Evolutionary conservation across 1,140 invertebrate genomes (phyloP).

Genomic region (Cylas formicarius): DNA sequence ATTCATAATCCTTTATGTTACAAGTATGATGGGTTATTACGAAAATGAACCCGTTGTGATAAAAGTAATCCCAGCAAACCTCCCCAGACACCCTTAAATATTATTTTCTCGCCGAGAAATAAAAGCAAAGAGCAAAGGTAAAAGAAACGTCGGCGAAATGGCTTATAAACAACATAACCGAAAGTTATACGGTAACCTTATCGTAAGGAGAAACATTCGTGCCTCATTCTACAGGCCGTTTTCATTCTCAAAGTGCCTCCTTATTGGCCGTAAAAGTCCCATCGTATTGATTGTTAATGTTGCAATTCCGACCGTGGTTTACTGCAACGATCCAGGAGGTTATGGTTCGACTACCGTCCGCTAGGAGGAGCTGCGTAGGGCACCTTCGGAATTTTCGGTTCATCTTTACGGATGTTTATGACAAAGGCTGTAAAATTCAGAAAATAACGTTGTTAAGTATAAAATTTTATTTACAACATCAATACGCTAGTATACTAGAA

Average conservation of each 20-base stretch:
- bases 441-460: too few species aligned
- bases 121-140: slow-evolving; percentile 25
- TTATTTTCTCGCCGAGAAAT: slow-evolving; percentile 14
- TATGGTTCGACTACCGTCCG: slow-evolving; percentile 28
- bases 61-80: too few species aligned
- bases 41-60: too few species aligned
- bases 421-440: background rate
- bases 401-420: background rate
- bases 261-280: slow-evolving; percentile 43
- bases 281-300: slow-evolving; percentile 44
- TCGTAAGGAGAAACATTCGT: slow-evolving; percentile 38
- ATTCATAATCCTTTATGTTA: too few species aligned
- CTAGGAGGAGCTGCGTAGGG: slow-evolving; percentile 21
- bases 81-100: too few species aligned
- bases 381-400: background rate
- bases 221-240: slow-evolving; percentile 40
- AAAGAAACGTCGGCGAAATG: slow-evolving; percentile 24
- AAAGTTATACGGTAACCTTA: slow-evolving; percentile 37
- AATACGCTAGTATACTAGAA: too few species aligned
- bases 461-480: too few species aligned
- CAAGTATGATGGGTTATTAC: too few species aligned
- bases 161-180: slow-evolving; percentile 34
- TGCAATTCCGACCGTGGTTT: slow-evolving; percentile 21
- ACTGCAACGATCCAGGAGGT: slow-evolving; percentile 15
- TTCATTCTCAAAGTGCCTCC: slow-evolving; percentile 36